Evolutionary conservation across 1,140 invertebrate species (phyloP), one percentile per base, ranked within the genome.

Genomic region (Drosophila repleta): DNA sequence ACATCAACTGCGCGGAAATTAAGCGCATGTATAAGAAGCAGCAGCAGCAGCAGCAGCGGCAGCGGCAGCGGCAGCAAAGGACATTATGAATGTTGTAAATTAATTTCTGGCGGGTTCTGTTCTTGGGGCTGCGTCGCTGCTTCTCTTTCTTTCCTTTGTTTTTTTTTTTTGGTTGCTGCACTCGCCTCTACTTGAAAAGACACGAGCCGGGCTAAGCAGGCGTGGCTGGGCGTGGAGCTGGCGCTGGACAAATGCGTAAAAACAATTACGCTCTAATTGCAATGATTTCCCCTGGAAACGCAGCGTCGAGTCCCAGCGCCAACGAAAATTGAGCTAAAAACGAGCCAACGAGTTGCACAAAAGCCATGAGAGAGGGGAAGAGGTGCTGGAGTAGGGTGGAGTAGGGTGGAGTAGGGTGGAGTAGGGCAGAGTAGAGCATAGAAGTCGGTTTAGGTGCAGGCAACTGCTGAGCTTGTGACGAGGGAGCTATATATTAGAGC

Each of bases 181-280:
- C 48, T 53, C 52, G 45, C 21, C 29, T 51, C 52, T 49, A 67
- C 78, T 81, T 62, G 61, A 79, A 79, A 79, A 79, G 76, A 74
- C 73, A 70, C 77, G 73, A 77, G 77, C 57, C 64, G 20, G 55
- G 77, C 65, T 80, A 82, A 82, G 79, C 73, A 80, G 58, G 58
- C n/a, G 43, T 21, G 11, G 37, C 13, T 39, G 49, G 26, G 17
- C 2, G 11, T 6, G 63, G 24, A 17, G 45, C 52, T 17, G 39
- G 49, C 37, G 68, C 78, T 83, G 80, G 80, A 83, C 76, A 70
- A 84, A 83, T 83, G 76, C 80, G 65, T 76, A 74, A 83, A 85
- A 85, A 85, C 81, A 85, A 85, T 85, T 84, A 84, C 64, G 80
- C 70, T 84, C 84, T 84, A 85, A 85, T 85, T 85, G 81, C 81